Conservation (phyloP, 2,797 vertebrate species). For the Chrosomus eos region DNA sequence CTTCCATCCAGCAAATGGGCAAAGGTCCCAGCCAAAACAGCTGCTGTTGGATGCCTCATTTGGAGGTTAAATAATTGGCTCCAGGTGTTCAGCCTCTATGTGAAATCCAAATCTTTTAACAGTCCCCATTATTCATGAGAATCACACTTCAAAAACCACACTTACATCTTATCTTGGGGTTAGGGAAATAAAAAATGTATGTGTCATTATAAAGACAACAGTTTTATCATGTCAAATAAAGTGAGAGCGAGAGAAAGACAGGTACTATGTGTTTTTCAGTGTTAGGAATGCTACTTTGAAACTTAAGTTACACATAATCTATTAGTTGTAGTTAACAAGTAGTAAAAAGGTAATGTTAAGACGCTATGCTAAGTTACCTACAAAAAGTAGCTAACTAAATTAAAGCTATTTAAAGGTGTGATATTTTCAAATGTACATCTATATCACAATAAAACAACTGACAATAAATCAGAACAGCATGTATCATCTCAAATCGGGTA, state of each 20-base stretch:
- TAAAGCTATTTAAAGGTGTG: neutral
- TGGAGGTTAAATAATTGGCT: constrained; percentile 65
- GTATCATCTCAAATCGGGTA: neutral
- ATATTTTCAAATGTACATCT: neutral
- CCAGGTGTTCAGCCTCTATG: constrained; percentile 74
- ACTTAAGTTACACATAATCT: neutral
- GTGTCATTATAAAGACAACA: constrained; percentile 44
- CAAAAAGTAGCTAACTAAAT: neutral
- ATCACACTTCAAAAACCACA: constrained; percentile 53
- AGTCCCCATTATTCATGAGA: constrained; percentile 63
- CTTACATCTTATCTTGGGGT: constrained; percentile 58
- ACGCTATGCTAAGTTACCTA: neutral
- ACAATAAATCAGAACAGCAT: neutral
- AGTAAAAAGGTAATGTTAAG: neutral
- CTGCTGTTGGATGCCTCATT: constrained; percentile 70
- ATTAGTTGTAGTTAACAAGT: too few relatives aligned
- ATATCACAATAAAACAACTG: neutral
- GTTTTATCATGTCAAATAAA: constrained; percentile 18
- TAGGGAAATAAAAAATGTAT: constrained; percentile 45
- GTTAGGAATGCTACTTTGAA: constrained; percentile 16
- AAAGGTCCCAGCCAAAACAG: constrained; percentile 66
- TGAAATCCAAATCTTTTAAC: constrained; percentile 67
- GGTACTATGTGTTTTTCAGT: constrained; percentile 21
- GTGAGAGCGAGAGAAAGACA: constrained; percentile 2
- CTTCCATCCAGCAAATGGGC: constrained; percentile 59